phyloP scores from a whole-genome alignment of 2,797 vertebrate genomes.

The Takifugu ocellatus region DNA sequence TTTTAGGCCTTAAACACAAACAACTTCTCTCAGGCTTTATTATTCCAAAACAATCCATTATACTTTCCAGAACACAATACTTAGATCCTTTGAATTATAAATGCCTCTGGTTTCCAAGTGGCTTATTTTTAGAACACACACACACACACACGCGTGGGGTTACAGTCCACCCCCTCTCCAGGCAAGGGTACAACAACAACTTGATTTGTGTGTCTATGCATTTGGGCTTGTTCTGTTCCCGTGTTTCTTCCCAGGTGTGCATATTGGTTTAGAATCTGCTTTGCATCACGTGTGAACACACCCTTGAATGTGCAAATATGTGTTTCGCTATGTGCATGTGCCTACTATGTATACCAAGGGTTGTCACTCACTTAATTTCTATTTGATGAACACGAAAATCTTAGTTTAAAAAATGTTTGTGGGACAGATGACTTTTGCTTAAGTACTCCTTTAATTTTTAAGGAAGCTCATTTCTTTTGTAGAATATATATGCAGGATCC shows the following conservation, averaged over 20 bases:
- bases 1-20: background rate
- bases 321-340: background rate
- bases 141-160: slow-evolving; percentile 26
- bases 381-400: too few relatives aligned
- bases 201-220: background rate
- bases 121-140: slow-evolving; percentile 58
- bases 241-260: background rate
- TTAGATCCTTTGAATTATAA: slow-evolving; percentile 60
- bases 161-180: slow-evolving; percentile 3
- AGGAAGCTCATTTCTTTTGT: too few relatives aligned
- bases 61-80: slow-evolving; percentile 60
- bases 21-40: slow-evolving; percentile 9
- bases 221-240: background rate
- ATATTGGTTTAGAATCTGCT: slow-evolving; percentile 1
- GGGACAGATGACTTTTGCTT: too few relatives aligned
- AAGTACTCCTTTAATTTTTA: too few relatives aligned
- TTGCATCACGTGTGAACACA: slow-evolving; percentile 6
- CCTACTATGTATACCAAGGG: background rate
- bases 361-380: too few relatives aligned
- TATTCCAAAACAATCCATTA: slow-evolving; percentile 31
- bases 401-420: too few relatives aligned
- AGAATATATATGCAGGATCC: too few relatives aligned
- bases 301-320: background rate
- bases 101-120: slow-evolving; percentile 48
- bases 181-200: slow-evolving; percentile 9